A percentile compares a stretch with the other conserved stretches of the same genome.
Conservation (phyloP, 2,797 vertebrate species). For the Schizopygopsis pylzovi region DNA sequence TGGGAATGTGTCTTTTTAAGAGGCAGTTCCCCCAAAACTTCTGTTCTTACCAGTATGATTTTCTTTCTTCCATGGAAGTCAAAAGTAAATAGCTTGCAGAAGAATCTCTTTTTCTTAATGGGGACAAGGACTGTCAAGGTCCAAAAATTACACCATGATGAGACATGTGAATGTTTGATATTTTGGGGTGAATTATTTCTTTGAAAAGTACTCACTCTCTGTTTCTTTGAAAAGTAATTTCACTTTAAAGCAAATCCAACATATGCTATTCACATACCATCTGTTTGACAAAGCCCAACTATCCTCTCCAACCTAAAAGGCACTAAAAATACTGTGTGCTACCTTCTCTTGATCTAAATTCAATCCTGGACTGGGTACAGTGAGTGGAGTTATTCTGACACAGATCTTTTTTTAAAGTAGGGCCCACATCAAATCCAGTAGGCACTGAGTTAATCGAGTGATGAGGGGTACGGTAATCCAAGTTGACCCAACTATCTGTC, state of each 20-base stretch:
- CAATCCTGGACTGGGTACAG: slow-evolving; percentile 27
- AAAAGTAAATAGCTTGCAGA: background rate
- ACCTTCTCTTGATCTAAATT: slow-evolving; percentile 47
- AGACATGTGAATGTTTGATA: background rate
- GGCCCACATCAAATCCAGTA: background rate
- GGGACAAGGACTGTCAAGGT: background rate
- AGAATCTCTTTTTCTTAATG: background rate
- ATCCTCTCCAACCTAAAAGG: slow-evolving; percentile 27
- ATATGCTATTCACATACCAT: slow-evolving; percentile 22
- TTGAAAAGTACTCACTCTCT: background rate
- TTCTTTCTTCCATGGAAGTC: background rate
- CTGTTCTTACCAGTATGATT: background rate
- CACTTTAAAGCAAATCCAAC: slow-evolving; percentile 26
- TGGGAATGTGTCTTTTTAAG: background rate
- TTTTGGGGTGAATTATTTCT: background rate
- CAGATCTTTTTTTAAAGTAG: background rate
- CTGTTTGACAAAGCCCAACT: slow-evolving; percentile 20
- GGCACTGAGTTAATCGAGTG: slow-evolving; percentile 23
- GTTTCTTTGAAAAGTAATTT: background rate
- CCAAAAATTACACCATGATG: background rate
- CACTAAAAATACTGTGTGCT: slow-evolving; percentile 47
- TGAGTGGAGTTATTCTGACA: slow-evolving; percentile 25
- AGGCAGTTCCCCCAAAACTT: background rate
- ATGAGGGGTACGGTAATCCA: background rate
- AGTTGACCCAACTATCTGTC: background rate